A percentile compares a stretch with the other conserved stretches of the same genome.
Evolutionary conservation across 2,797 vertebrate species (phyloP).

Genomic region (Lithobates pipiens): DNA sequence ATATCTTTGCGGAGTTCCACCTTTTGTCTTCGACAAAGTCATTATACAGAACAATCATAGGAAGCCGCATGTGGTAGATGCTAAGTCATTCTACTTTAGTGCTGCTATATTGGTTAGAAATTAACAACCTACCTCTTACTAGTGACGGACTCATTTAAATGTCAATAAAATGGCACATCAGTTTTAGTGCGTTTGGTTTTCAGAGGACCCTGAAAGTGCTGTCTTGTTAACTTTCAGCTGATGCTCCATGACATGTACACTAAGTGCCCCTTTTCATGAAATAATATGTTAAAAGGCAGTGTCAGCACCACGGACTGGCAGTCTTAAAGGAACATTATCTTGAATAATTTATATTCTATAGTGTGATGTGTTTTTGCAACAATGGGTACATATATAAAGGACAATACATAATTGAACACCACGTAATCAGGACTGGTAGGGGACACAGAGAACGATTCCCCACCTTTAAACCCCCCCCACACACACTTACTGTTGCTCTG

Average conservation of each 20-base stretch:
- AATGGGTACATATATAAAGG: background rate
- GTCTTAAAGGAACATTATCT: background rate
- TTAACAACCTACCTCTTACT: conserved; percentile 58
- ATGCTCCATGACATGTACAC: conserved; percentile 25
- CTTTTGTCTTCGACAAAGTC: conserved; percentile 55
- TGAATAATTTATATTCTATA: background rate
- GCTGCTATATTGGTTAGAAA: conserved; percentile 52
- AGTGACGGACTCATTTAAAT: conserved; percentile 60
- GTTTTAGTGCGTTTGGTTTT: conserved; percentile 48
- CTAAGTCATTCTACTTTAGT: conserved; percentile 55
- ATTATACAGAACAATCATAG: conserved; percentile 51
- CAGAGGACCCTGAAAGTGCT: conserved; percentile 6
- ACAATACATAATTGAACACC: background rate
- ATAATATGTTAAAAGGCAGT: conserved; percentile 26
- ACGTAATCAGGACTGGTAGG: no score
- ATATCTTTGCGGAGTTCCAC: conserved; percentile 30
- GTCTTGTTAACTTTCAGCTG: conserved; percentile 47
- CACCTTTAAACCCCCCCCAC: no score
- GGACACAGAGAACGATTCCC: no score
- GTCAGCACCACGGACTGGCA: background rate
- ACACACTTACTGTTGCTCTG: no score
- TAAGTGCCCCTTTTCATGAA: conserved; percentile 15
- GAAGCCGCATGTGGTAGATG: conserved; percentile 50
- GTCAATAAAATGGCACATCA: conserved; percentile 57
- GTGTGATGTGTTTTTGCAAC: background rate